A percentile compares a stretch with the other conserved stretches of the same genome.
Conservation (phyloP, 2,113 vertebrate species). For the rat (Rattus norvegicus) region DNA sequence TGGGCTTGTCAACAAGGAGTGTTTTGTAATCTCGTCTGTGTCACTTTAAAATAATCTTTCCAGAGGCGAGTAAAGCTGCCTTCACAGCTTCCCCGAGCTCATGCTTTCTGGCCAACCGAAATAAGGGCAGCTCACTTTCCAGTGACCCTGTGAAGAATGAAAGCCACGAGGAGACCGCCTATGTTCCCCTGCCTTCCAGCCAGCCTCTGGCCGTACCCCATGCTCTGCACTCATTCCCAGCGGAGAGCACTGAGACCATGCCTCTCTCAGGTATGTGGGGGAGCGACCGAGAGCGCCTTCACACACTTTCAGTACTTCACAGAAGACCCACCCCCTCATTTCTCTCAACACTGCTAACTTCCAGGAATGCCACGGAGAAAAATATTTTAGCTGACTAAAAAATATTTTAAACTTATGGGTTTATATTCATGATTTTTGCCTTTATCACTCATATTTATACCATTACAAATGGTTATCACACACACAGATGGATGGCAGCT, state of each 20-base stretch:
- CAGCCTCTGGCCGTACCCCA: constrained; percentile 85
- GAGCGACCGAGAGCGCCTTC: background rate
- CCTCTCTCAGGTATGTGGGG: constrained; percentile 89
- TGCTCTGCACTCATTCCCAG: constrained; percentile 85
- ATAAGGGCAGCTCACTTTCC: constrained; percentile 85
- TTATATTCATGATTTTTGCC: constrained; percentile 12
- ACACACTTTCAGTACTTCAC: background rate
- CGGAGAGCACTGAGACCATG: constrained; percentile 86
- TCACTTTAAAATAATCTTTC: constrained; percentile 65
- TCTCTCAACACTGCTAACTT: background rate
- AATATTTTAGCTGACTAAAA: background rate
- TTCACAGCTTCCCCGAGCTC: constrained; percentile 97
- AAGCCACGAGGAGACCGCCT: constrained; percentile 88
- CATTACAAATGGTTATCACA: constrained; percentile 3
- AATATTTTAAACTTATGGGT: background rate
- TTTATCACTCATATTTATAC: constrained; percentile 16
- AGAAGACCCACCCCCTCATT: background rate
- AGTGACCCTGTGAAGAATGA: constrained; percentile 95
- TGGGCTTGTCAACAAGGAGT: background rate
- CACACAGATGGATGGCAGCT: background rate
- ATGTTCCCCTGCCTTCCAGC: constrained; percentile 86
- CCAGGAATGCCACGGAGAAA: background rate
- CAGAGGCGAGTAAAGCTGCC: constrained; percentile 97
- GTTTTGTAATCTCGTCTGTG: background rate
- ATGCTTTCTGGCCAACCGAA: constrained; percentile 98